Base-by-base conservation (phyloP, 2,113 vertebrate genomes). In the Pedetes capensis region DNA sequence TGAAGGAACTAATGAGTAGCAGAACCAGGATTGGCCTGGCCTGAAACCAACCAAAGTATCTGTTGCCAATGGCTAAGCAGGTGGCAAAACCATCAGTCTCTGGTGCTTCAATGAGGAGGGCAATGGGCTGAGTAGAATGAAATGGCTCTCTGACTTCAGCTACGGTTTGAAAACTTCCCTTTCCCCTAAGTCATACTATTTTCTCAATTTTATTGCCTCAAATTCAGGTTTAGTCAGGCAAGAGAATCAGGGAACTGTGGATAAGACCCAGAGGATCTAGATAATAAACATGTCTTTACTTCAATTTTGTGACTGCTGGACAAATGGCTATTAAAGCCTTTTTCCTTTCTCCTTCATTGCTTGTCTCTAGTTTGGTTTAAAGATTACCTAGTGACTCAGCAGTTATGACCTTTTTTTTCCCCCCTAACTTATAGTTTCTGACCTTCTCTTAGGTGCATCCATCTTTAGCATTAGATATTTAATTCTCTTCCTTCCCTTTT, bases 331-430 rank as follows among this genome's bases (percentile, higher is more conserved):
- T 72, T 78, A 93, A 89, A 68, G 16, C 27, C 29, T 59, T 72
- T 66, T 6, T 0, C 3, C n/a, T 18, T 4, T 61, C 92, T 88
- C 18, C 51, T 93, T 91, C 69, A 59, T 78, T 94, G 27, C 81
- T 95, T 93, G 82, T n/a, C 68, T 95, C 68, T 88, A 85, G 66
- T 57, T 95, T 87, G 53, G 82, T 74, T 97, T 97, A 95, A 97
- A 91, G 61, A 95, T 96, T 97, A 79, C 71, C 55, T 74, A 61
- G 39, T 91, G 87, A 95, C 87, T 95, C 68, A 42, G 39, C 79
- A 80, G 16, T 87, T 92, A 79, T 9, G 42, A 81, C 20, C 20
- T 68, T 89, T 90, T 47, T 75, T 59, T 74, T 34, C 66, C 44
- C 55, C 37, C 7, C 53, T 79, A 84, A 82, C 68, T 88, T 42